Base-by-base conservation (phyloP, 2,113 vertebrate genomes). In the Neofelis nebulosa region DNA sequence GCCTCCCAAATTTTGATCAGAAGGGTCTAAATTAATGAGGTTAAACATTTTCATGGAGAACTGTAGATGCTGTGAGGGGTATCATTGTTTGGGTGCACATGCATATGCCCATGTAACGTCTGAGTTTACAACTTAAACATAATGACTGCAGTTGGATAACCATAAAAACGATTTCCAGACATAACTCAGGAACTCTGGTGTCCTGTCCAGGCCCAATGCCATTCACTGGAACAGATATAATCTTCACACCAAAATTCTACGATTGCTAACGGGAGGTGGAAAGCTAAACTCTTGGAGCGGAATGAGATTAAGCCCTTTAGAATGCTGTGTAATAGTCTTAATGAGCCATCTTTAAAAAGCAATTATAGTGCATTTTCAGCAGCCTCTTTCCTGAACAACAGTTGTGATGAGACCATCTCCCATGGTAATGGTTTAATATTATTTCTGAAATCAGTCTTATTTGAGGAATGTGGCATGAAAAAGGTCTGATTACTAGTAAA, bases 321-420 rank as follows among this genome's bases (percentile, higher is more conserved):
- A 97, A 97, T 98, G 97, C 93, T 98, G 91, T 97, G 95, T 97
- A 98, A 98, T 96, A 92, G 97, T 98, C 83, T 97, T 98, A 98
- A 98, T 96, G 97, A 97, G 87, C 83, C 52, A 95, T 97, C 97
- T 97, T 98, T 97, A 98, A 98, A 97, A 97, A 95, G 96, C 96
- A 98, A 97, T 98, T 98, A 96, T 73, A 97, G 89, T 90, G 87
- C 69, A 98, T 97, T 98, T 98, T 97, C 83, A 94, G 91, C 88
- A 96, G 92, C 87, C 65, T 80, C 65, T 96, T 95, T 93, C 80
- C 89, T 93, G 93, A 98, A 97, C 85, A 97, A 97, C 91, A 93
- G 88, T 97, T 97, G 86, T 98, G 89, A 98, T 98, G 91, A 98
- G 96, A 97, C 79, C 31, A 90, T 97, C 93, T 98, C 94, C 91